Evolutionary conservation across 2,797 vertebrate genomes (phyloP).

Genomic region (Brachymystax lenok): DNA sequence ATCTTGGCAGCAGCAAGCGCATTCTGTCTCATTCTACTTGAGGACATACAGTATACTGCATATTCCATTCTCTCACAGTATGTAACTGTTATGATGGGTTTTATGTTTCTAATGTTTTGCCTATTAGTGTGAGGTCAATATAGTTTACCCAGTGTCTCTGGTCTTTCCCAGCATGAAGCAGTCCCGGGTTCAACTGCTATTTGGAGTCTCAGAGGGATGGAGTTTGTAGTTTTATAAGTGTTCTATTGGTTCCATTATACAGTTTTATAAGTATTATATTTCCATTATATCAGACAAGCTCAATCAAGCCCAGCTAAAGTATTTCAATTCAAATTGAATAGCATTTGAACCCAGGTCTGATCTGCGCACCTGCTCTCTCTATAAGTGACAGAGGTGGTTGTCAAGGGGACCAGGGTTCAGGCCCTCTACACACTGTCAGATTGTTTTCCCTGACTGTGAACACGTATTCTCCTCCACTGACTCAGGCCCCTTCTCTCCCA

Average conservation of each 20-base stretch:
- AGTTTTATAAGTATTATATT: too few species aligned
- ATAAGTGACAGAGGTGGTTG: neutral
- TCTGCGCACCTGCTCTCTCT: neutral
- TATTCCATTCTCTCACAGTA: too few species aligned
- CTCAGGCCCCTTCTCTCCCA: neutral
- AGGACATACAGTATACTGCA: neutral
- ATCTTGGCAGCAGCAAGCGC: too few species aligned
- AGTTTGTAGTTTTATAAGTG: neutral
- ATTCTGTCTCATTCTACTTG: neutral
- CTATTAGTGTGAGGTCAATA: too few species aligned
- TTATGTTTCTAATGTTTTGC: too few species aligned
- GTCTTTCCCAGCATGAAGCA: neutral
- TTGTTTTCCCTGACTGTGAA: neutral
- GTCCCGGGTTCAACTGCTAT: neutral
- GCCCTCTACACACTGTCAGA: neutral
- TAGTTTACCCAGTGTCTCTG: too few species aligned
- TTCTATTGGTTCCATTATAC: neutral
- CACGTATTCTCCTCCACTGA: neutral
- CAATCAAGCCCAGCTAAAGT: neutral
- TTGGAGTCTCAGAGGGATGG: neutral
- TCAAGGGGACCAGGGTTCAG: neutral
- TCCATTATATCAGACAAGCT: neutral
- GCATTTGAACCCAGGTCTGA: neutral
- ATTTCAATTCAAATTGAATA: neutral
- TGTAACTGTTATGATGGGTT: too few species aligned